Percentiles rank a stretch among this genome's conserved stretches.
Conservation (phyloP, 2,113 vertebrate genomes). For the Clarias batrachus region DNA sequence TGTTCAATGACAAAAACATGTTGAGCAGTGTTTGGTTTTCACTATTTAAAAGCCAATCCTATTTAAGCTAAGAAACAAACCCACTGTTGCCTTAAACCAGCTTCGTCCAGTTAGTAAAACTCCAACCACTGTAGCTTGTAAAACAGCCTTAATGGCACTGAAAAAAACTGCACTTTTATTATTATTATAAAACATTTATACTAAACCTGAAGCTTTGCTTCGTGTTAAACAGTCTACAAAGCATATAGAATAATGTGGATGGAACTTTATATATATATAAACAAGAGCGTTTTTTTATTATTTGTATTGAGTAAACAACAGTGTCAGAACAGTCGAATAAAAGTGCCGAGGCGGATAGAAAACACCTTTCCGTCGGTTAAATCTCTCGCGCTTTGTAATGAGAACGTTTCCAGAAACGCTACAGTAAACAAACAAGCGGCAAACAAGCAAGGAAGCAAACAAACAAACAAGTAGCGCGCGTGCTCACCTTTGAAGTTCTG, state of each 20-base stretch:
- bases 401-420: neutral
- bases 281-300: too few species aligned
- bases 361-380: too few species aligned
- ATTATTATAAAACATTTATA: neutral
- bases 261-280: neutral
- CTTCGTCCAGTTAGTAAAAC: neutral
- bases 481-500: slow-evolving; percentile 1
- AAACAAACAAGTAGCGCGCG: neutral
- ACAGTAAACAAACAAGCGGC: neutral
- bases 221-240: neutral
- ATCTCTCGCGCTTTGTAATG: too few species aligned
- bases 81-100: neutral
- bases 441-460: neutral
- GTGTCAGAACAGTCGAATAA: neutral
- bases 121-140: neutral
- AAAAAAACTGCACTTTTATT: neutral
- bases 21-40: neutral
- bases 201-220: neutral
- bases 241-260: neutral
- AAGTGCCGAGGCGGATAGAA: neutral
- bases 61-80: neutral
- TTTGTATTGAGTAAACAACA: neutral
- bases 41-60: neutral
- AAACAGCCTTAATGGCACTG: neutral
- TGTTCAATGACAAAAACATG: neutral